These are phyloP conservation scores for Corbicula japonica DNA, from an alignment of 2,888 invertebrate genomes.

Conservation along the genomic window DNA sequence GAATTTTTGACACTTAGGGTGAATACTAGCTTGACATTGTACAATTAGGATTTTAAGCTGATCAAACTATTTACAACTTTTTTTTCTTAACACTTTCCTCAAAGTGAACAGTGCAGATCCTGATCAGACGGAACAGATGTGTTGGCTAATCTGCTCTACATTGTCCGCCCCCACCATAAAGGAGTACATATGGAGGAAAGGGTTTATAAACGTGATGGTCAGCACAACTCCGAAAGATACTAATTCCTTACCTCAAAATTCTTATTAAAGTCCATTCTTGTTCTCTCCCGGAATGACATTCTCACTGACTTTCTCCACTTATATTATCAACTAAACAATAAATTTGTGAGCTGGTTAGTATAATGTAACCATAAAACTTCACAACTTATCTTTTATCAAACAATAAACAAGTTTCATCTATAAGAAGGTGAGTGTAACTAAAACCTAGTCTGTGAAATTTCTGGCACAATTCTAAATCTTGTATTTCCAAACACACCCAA, in stretches of 20 bases:
- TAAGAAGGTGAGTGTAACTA: background rate
- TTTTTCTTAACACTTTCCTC: background rate
- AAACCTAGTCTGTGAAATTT: background rate
- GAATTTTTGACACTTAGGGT: background rate
- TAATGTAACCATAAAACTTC: conserved; percentile 8
- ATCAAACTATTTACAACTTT: background rate
- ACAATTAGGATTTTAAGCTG: background rate
- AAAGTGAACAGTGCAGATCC: background rate
- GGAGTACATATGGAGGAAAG: background rate
- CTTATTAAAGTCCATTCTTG: conserved; percentile 51
- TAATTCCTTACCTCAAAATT: conserved; percentile 52
- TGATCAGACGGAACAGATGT: background rate
- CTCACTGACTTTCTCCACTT: conserved; percentile 8
- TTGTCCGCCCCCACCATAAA: background rate
- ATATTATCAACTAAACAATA: conserved; percentile 27
- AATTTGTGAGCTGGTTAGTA: background rate
- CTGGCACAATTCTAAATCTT: background rate
- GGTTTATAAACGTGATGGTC: background rate
- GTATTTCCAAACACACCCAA: conserved; percentile 1
- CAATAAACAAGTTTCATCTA: background rate
- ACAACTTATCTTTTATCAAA: background rate
- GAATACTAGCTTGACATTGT: conserved; percentile 2
- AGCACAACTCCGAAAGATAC: background rate
- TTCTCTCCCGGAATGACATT: conserved; percentile 51
- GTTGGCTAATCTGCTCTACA: background rate